A percentile compares a stretch with the other conserved stretches of the same genome.
Evolutionary conservation across 2,113 vertebrate genomes (phyloP).

Genomic region (Pelmatolapia mariae): DNA sequence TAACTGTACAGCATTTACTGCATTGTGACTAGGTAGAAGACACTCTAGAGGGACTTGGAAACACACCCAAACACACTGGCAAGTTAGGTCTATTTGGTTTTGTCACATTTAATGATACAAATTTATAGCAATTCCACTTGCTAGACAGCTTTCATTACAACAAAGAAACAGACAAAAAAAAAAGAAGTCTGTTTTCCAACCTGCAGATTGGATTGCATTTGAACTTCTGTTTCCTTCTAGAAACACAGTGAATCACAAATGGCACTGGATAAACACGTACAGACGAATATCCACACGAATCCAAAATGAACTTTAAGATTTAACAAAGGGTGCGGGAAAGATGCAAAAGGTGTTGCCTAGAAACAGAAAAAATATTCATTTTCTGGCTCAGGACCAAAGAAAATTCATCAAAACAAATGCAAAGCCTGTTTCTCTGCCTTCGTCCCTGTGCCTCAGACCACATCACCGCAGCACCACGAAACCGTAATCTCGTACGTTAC

Average conservation of each 20-base stretch:
- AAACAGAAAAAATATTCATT: conserved; percentile 11
- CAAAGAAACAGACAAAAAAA: background rate
- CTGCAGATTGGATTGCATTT: background rate
- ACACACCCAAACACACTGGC: background rate
- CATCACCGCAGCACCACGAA: background rate
- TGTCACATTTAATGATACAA: background rate
- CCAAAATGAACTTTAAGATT: background rate
- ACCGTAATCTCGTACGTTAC: background rate
- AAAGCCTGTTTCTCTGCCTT: background rate
- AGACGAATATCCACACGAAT: background rate
- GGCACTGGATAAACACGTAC: background rate
- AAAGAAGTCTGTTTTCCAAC: background rate
- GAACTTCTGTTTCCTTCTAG: background rate
- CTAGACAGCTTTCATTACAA: background rate
- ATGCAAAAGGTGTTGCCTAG: conserved; percentile 31
- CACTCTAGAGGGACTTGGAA: background rate
- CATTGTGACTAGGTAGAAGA: background rate
- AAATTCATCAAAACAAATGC: conserved; percentile 15
- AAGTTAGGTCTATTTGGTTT: background rate
- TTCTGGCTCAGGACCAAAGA: background rate
- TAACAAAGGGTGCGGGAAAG: conserved; percentile 2
- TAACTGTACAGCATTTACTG: background rate
- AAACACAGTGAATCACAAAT: background rate
- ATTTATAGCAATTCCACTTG: background rate
- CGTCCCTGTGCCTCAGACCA: background rate